Percentiles rank a stretch among this genome's conserved stretches.
These are phyloP conservation scores for Zygothrica quintamaculata DNA, from an alignment of 2,888 invertebrate genomes.

Conservation along the genomic window DNA sequence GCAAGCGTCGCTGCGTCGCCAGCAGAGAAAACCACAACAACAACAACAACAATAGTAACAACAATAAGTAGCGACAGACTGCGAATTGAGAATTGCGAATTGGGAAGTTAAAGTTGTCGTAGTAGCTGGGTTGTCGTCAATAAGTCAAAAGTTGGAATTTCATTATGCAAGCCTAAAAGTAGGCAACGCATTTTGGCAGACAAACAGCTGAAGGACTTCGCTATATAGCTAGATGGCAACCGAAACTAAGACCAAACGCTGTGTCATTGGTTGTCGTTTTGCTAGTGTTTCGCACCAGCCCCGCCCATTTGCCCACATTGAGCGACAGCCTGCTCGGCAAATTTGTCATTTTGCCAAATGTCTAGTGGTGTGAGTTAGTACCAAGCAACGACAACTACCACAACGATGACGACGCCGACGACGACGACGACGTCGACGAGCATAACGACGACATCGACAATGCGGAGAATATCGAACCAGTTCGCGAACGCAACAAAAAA, in stretches of 20 bases:
- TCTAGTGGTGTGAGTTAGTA: conserved; percentile 55
- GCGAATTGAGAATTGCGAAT: conserved; percentile 23
- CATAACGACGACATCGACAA: conserved; percentile 33
- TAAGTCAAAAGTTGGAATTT: conserved; percentile 83
- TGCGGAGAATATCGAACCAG: conserved; percentile 12
- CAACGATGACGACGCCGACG: conserved; percentile 4
- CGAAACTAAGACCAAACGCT: conserved; percentile 68
- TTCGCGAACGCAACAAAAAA: conserved; percentile 21
- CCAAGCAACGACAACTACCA: conserved; percentile 41
- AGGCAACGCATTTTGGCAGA: conserved; percentile 80
- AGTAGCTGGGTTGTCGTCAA: conserved; percentile 73
- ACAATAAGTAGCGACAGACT: conserved; percentile 20
- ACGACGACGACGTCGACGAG: background rate
- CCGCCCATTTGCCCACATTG: conserved; percentile 43
- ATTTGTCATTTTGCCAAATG: conserved; percentile 83
- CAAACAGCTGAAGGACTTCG: conserved; percentile 48
- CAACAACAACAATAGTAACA: conserved; percentile 17
- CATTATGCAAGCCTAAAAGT: conserved; percentile 79
- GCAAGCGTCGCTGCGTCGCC: conserved; percentile 63
- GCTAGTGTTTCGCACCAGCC: conserved; percentile 20
- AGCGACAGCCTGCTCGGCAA: conserved; percentile 65
- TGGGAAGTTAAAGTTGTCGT: conserved; percentile 18
- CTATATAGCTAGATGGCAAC: conserved; percentile 30
- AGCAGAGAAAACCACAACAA: conserved; percentile 47
- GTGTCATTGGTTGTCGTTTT: conserved; percentile 62